Percentiles rank a stretch among this genome's conserved stretches.
Evolutionary conservation across 2,888 invertebrate species (phyloP).

Genomic region (Sepioteuthis lessoniana): DNA sequence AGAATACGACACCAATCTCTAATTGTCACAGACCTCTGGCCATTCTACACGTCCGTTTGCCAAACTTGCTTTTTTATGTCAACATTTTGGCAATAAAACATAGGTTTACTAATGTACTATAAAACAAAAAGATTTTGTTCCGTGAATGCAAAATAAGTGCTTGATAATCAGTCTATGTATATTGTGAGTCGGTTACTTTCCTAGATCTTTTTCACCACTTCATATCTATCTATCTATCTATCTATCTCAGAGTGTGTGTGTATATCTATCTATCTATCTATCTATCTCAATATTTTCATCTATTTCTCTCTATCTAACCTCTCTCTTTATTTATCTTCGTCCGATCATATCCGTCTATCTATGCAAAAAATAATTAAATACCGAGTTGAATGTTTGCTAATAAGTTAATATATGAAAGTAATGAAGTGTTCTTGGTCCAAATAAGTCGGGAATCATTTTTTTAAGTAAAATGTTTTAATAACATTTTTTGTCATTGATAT

Average conservation of each 20-base stretch:
- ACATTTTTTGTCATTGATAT: too few species aligned
- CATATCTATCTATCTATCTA: neutral
- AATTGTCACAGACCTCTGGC: neutral
- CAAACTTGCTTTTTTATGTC: neutral
- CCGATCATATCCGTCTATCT: neutral
- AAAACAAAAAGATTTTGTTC: neutral
- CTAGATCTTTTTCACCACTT: neutral
- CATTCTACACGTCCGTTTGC: neutral
- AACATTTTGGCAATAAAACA: conserved; percentile 21
- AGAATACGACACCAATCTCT: neutral
- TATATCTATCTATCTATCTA: neutral
- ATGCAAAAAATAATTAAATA: too few species aligned
- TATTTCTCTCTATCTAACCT: too few species aligned
- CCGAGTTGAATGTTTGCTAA: too few species aligned
- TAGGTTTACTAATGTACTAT: neutral
- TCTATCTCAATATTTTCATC: neutral
- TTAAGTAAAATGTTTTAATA: too few species aligned
- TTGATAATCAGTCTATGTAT: neutral
- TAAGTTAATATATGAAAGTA: too few species aligned
- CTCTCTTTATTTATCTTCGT: too few species aligned
- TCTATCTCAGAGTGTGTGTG: too few species aligned
- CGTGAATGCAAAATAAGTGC: neutral
- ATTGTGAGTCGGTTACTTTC: neutral
- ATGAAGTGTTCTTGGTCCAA: too few species aligned
- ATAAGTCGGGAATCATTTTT: too few species aligned